A percentile compares a stretch with the other conserved stretches of the same genome.
phyloP scores from a whole-genome alignment of 2,888 invertebrate species.

The Caenorhabditis uteleia region DNA sequence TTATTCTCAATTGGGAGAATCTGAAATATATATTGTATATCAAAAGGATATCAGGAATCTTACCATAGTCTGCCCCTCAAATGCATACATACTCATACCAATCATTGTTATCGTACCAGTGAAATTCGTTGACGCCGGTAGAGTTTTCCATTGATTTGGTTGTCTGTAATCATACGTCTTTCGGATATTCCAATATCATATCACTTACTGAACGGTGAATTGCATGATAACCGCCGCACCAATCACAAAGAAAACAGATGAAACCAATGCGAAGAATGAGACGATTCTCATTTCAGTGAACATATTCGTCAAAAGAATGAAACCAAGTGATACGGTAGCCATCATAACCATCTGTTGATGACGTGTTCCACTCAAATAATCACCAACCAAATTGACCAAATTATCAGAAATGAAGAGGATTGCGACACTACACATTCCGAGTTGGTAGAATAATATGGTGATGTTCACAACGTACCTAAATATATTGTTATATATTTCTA shows the following conservation, averaged over 20 bases:
- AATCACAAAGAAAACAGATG: conserved; percentile 69
- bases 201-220: conserved; percentile 58
- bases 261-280: conserved; percentile 66
- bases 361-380: conserved; percentile 51
- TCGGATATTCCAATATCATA: not conserved
- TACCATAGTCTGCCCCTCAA: conserved; percentile 70
- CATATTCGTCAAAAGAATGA: conserved; percentile 67
- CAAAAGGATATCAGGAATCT: not conserved
- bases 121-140: conserved; percentile 67
- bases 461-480: conserved; percentile 69
- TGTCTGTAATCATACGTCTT: conserved; percentile 21
- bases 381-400: conserved; percentile 62
- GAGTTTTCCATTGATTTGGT: conserved; percentile 61
- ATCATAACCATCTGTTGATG: conserved; percentile 62
- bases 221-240: conserved; percentile 68
- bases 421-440: conserved; percentile 69
- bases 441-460: conserved; percentile 69
- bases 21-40: conserved; percentile 34
- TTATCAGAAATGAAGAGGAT: conserved; percentile 69
- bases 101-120: conserved; percentile 65
- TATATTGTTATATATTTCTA: conserved; percentile 1
- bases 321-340: conserved; percentile 64
- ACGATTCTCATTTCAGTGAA: conserved; percentile 63
- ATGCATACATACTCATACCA: conserved; percentile 69
- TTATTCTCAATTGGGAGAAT: conserved; percentile 69